These are phyloP conservation scores for Mionectes macconnelli DNA, from an alignment of 2,113 vertebrate species.

Conservation along the genomic window DNA sequence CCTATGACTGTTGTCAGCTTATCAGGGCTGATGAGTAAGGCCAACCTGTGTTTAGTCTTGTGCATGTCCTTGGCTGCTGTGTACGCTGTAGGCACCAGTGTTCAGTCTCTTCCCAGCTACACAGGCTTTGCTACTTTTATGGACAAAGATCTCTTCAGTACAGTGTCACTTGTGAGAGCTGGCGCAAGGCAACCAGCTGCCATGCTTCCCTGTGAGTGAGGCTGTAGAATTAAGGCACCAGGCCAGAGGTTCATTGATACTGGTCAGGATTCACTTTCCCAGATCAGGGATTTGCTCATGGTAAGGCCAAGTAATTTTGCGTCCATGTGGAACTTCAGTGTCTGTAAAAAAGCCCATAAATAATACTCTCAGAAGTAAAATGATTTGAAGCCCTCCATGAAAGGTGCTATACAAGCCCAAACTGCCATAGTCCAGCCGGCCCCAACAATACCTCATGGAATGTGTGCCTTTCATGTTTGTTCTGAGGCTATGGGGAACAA, in stretches of 20 bases:
- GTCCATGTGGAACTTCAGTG: background rate
- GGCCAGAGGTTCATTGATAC: background rate
- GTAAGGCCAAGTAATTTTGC: background rate
- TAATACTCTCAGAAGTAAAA: slow-evolving; percentile 2
- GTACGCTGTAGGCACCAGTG: background rate
- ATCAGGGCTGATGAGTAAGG: background rate
- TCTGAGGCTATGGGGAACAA: background rate
- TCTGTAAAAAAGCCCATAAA: background rate
- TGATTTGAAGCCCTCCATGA: background rate
- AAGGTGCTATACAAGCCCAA: background rate
- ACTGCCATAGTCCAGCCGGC: background rate
- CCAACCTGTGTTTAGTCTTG: background rate
- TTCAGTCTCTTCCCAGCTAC: background rate
- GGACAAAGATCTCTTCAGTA: background rate
- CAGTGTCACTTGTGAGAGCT: background rate
- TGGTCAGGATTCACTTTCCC: background rate
- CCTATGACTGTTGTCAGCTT: background rate
- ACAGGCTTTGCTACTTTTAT: background rate
- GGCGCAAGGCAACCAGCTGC: background rate
- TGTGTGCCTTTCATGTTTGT: background rate
- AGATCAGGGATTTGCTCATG: background rate
- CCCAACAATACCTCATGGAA: background rate
- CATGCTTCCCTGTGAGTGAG: background rate
- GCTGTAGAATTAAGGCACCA: background rate
- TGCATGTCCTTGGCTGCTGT: background rate